phyloP scores from a whole-genome alignment of 2,888 invertebrate species.

The Ashinkailepas kermadecensis region DNA sequence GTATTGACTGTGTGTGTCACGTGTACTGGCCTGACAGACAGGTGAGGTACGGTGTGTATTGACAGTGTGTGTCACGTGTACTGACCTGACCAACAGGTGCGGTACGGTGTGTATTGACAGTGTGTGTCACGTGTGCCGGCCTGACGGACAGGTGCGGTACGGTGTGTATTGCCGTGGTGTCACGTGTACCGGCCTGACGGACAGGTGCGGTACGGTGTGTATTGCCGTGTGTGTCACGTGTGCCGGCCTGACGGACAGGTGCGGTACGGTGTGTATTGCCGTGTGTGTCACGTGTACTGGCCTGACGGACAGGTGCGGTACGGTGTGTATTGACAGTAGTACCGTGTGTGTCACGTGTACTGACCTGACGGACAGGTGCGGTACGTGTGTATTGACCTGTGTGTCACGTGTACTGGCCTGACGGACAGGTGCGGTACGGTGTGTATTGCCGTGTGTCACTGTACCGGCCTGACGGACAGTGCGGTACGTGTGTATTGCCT shows the following conservation, averaged over 20 bases:
- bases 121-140: no score
- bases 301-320: conserved; percentile 45
- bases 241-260: conserved; percentile 30
- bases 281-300: no score
- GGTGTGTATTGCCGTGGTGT: conserved; percentile 38
- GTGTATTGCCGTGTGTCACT: no score
- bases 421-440: conserved; percentile 49
- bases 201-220: conserved; percentile 48
- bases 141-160: conserved; percentile 45
- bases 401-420: neutral
- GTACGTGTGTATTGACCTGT: conserved; percentile 48
- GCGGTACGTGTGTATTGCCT: no score
- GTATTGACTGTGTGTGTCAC: no score
- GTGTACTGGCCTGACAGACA: conserved; percentile 26
- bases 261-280: conserved; percentile 48
- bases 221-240: no score
- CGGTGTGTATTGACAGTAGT: conserved; percentile 42
- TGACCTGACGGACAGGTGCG: conserved; percentile 32
- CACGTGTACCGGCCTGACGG: neutral
- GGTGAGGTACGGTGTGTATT: conserved; percentile 48
- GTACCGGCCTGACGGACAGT: no score
- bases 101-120: conserved; percentile 50
- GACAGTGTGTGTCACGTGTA: no score
- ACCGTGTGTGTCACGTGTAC: no score
- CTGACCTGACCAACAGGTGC: conserved; percentile 31